Evolutionary conservation across 2,888 invertebrate species (phyloP).

Genomic region (Chloroclysta siterata): DNA sequence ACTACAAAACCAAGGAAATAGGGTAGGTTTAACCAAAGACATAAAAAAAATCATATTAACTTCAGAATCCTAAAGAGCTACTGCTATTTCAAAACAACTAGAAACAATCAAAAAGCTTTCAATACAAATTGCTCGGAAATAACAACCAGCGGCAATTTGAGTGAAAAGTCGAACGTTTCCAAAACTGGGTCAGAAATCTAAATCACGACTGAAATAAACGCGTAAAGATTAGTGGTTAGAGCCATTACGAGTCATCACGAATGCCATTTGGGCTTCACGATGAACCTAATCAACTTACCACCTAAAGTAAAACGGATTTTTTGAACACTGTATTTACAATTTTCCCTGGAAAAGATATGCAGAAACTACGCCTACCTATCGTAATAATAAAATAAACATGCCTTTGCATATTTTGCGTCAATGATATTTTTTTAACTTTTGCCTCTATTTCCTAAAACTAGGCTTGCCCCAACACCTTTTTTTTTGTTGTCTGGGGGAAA

Average conservation of each 20-base stretch:
- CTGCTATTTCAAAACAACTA: conserved; percentile 12
- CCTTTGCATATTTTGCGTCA: too few species aligned
- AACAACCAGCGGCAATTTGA: conserved; percentile 27
- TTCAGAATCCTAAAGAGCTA: conserved; percentile 3
- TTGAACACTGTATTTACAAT: neutral
- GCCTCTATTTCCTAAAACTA: too few species aligned
- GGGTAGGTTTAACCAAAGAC: too few species aligned
- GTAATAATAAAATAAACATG: too few species aligned
- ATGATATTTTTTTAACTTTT: too few species aligned
- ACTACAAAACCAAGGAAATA: too few species aligned
- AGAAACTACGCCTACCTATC: too few species aligned
- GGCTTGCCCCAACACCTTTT: too few species aligned
- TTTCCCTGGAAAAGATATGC: too few species aligned
- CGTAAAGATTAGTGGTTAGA: conserved; percentile 29
- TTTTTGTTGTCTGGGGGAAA: too few species aligned
- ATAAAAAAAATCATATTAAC: neutral
- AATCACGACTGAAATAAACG: conserved; percentile 32
- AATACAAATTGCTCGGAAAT: conserved; percentile 22
- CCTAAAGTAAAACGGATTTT: neutral
- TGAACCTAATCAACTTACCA: conserved; percentile 6
- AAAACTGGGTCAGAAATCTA: conserved; percentile 30
- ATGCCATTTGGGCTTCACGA: conserved; percentile 14
- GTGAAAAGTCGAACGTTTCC: conserved; percentile 26
- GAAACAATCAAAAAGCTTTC: conserved; percentile 32
- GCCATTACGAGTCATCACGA: conserved; percentile 31